A percentile compares a stretch with the other conserved stretches of the same genome.
Conservation (phyloP, 2,113 vertebrate genomes). For the Neolamprologus sp. region DNA sequence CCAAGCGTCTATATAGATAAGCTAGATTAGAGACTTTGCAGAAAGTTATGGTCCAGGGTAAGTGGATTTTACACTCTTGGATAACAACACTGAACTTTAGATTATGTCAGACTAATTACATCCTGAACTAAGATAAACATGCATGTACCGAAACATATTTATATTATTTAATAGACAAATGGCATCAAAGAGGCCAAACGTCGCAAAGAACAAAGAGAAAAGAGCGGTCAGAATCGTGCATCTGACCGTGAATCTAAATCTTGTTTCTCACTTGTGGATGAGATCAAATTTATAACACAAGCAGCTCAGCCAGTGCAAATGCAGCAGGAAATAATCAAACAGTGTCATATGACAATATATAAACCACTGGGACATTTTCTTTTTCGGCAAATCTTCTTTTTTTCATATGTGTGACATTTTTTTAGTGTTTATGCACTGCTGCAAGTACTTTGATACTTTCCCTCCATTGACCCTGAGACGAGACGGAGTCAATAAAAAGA, state of each 20-base stretch:
- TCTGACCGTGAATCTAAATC: background rate
- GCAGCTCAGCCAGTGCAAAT: background rate
- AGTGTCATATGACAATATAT: background rate
- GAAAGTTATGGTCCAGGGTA: background rate
- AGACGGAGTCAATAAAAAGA: background rate
- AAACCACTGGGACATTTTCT: background rate
- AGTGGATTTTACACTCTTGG: background rate
- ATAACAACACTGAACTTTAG: background rate
- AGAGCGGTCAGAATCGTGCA: background rate
- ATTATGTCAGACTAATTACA: background rate
- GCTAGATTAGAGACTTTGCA: background rate
- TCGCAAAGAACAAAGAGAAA: background rate
- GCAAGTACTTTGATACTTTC: background rate
- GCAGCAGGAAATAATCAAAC: background rate
- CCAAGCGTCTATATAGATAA: background rate
- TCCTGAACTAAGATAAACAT: background rate
- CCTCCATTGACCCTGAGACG: accelerated
- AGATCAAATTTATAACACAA: background rate
- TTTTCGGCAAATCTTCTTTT: accelerated
- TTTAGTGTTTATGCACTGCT: background rate
- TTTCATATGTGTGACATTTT: background rate
- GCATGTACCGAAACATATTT: background rate
- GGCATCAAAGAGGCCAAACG: background rate
- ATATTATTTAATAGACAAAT: background rate
- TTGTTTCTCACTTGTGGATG: background rate